phyloP scores from a whole-genome alignment of 2,113 vertebrate genomes.

The Rissa tridactyla region DNA sequence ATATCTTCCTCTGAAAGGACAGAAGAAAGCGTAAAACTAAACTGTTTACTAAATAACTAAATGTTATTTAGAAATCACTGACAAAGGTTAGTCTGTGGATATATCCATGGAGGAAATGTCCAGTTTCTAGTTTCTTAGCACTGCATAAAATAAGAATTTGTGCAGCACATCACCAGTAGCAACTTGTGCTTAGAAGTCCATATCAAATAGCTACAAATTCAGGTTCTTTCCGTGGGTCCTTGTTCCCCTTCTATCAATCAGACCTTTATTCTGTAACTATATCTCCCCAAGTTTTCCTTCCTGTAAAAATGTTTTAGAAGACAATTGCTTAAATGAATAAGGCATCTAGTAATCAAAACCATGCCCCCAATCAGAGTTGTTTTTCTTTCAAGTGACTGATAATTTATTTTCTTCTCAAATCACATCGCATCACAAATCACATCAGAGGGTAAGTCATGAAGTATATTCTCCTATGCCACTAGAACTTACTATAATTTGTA shows the following conservation, averaged over 20 bases:
- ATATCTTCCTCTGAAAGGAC: background rate
- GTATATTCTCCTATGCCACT: background rate
- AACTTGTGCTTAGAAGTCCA: background rate
- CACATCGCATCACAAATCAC: background rate
- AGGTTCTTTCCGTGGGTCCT: background rate
- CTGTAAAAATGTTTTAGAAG: background rate
- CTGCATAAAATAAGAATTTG: background rate
- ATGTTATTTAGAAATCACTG: background rate
- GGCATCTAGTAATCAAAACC: background rate
- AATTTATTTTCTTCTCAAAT: constrained; percentile 30
- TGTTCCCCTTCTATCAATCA: background rate
- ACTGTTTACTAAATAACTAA: too few relatives aligned
- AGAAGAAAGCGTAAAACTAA: background rate
- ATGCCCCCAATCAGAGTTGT: background rate
- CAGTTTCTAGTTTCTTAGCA: background rate
- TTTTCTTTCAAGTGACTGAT: background rate
- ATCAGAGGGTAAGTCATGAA: constrained; percentile 1
- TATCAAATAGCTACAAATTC: background rate
- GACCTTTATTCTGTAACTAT: background rate
- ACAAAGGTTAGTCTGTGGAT: background rate
- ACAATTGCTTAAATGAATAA: constrained; percentile 15
- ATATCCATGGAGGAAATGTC: background rate
- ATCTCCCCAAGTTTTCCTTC: background rate
- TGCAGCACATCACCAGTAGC: accelerated
- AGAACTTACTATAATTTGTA: background rate